These are phyloP conservation scores for Desoria tigrina DNA, from an alignment of 2,888 invertebrate genomes.

Conservation along the genomic window DNA sequence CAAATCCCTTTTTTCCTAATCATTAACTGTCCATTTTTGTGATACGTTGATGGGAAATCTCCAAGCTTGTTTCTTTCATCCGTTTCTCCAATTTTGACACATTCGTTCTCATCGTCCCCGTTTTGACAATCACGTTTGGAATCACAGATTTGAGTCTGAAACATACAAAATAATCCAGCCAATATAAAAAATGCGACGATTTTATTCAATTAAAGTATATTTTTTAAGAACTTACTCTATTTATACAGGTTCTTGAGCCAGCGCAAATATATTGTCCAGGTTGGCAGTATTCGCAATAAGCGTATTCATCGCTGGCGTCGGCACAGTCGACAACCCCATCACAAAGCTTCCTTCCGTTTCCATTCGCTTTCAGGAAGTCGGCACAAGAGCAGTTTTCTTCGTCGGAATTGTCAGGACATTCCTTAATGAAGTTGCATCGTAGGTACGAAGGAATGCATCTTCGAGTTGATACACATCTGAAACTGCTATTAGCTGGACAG, in stretches of 20 bases:
- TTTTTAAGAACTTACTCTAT: slow-evolving; percentile 13
- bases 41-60: slow-evolving; percentile 50
- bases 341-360: slow-evolving; percentile 72
- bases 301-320: slow-evolving; percentile 76
- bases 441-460: slow-evolving; percentile 52
- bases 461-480: slow-evolving; percentile 52
- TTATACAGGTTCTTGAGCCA: slow-evolving; percentile 69
- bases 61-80: slow-evolving; percentile 60
- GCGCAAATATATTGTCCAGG: slow-evolving; percentile 73
- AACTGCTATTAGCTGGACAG: slow-evolving; percentile 46
- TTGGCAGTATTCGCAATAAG: slow-evolving; percentile 65
- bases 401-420: slow-evolving; percentile 64
- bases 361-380: slow-evolving; percentile 71
- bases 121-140: slow-evolving; percentile 67
- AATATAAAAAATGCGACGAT: neutral
- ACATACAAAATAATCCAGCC: slow-evolving; percentile 4
- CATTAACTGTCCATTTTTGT: slow-evolving; percentile 66
- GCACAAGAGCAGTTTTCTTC: slow-evolving; percentile 72
- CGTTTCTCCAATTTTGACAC: slow-evolving; percentile 67
- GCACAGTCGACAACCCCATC: slow-evolving; percentile 78
- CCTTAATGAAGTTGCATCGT: slow-evolving; percentile 55
- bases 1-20: slow-evolving; percentile 73
- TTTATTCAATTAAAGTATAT: no score
- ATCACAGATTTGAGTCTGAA: slow-evolving; percentile 36
- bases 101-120: slow-evolving; percentile 75